Conservation (phyloP, 2,888 invertebrate genomes). For the Nudaria mundana region DNA sequence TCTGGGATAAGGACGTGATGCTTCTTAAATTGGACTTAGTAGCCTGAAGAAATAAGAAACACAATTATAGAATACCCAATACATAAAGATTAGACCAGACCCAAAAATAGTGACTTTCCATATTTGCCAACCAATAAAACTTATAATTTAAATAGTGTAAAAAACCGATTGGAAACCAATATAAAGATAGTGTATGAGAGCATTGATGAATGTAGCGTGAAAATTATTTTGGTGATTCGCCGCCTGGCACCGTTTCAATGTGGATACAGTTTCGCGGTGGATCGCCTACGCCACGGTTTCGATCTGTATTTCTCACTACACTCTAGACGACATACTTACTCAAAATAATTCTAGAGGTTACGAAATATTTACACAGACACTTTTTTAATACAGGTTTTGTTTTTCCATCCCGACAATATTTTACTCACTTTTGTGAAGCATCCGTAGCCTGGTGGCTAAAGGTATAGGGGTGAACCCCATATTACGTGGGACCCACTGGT, state of each 20-base stretch:
- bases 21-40: too few relatives aligned
- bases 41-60: not conserved
- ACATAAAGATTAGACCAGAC: not conserved
- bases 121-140: not conserved
- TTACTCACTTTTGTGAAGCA: too few relatives aligned
- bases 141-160: not conserved
- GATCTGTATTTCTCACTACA: conserved; percentile 40
- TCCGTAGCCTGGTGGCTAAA: too few relatives aligned
- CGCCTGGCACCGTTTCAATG: conserved; percentile 72
- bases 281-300: conserved; percentile 47
- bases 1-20: too few relatives aligned
- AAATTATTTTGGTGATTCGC: conserved; percentile 70
- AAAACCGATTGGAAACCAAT: conserved; percentile 36
- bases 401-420: too few relatives aligned
- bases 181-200: conserved; percentile 43
- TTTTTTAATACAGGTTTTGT: too few relatives aligned
- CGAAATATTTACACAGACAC: too few relatives aligned
- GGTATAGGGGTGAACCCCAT: too few relatives aligned
- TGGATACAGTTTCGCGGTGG: conserved; percentile 44
- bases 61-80: not conserved
- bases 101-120: not conserved
- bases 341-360: conserved; percentile 51
- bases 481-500: too few relatives aligned
- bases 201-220: conserved; percentile 54
- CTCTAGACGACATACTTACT: conserved; percentile 50